Conservation (phyloP, 2,797 vertebrate species). For the Leptodactylus fallax region DNA sequence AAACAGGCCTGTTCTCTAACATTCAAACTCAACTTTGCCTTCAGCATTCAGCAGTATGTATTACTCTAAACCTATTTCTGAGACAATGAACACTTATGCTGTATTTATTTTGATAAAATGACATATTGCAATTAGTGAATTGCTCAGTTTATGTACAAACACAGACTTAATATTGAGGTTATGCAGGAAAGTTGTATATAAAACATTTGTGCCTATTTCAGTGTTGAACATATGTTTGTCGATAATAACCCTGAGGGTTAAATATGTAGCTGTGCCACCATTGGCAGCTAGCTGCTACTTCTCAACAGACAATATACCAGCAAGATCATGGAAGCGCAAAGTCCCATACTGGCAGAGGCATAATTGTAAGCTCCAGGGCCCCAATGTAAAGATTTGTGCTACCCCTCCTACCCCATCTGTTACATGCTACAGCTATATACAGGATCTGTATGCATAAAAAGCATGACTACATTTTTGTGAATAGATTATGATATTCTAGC, state of each 20-base stretch:
- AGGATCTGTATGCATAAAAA: neutral
- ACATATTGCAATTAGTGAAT: slow-evolving; percentile 1
- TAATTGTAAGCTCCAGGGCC: neutral
- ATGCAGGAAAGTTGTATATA: neutral
- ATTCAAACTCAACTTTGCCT: no score
- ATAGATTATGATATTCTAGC: neutral
- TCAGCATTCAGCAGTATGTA: no score
- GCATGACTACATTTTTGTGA: neutral
- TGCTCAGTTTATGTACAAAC: neutral
- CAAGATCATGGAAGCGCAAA: neutral
- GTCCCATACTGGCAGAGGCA: neutral
- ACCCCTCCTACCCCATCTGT: neutral
- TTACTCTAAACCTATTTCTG: no score
- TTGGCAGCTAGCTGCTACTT: neutral
- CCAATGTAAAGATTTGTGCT: neutral
- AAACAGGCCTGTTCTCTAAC: no score
- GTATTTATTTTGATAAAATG: slow-evolving; percentile 13
- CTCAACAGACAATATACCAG: neutral
- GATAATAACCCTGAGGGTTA: neutral
- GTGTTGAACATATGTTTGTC: neutral
- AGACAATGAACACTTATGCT: neutral
- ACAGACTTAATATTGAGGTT: neutral
- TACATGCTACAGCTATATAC: neutral
- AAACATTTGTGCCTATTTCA: neutral
- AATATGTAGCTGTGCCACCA: neutral